phyloP scores from a whole-genome alignment of 2,113 vertebrate species.

The Passer domesticus region DNA sequence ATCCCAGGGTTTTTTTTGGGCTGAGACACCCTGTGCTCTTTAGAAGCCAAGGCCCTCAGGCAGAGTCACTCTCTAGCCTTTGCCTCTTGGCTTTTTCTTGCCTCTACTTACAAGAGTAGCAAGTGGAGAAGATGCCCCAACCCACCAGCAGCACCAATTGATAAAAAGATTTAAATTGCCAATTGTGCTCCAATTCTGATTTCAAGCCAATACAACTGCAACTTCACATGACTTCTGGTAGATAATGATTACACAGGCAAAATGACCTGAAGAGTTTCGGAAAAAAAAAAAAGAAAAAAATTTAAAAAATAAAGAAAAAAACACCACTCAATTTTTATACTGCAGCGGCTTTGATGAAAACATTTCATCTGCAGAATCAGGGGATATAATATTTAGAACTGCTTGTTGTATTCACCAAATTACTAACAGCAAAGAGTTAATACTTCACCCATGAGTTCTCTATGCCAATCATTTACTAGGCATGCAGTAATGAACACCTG shows the following conservation, averaged over 20 bases:
- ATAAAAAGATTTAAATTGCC: not conserved
- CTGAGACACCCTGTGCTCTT: not conserved
- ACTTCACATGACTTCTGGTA: not conserved
- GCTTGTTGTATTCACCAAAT: not conserved
- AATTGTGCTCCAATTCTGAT: not conserved
- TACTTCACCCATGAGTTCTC: not conserved
- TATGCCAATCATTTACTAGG: not conserved
- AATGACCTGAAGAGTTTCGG: not conserved
- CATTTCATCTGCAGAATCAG: not conserved
- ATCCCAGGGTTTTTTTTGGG: not conserved
- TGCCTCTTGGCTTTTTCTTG: not conserved
- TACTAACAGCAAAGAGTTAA: not conserved
- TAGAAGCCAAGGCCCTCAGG: accelerated
- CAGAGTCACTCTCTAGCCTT: not conserved
- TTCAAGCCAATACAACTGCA: not conserved
- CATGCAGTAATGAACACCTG: not conserved
- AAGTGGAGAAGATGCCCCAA: not conserved
- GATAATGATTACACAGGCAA: not conserved
- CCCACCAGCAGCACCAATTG: not conserved
- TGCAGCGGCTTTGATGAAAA: not conserved
- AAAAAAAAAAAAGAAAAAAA: not conserved
- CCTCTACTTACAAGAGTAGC: not conserved
- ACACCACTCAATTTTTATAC: not conserved
- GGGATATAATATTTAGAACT: not conserved
- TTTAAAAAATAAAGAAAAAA: no score